A percentile compares a stretch with the other conserved stretches of the same genome.
Evolutionary conservation across 2,113 vertebrate genomes (phyloP).

Genomic region (Misgurnus mizolepis): DNA sequence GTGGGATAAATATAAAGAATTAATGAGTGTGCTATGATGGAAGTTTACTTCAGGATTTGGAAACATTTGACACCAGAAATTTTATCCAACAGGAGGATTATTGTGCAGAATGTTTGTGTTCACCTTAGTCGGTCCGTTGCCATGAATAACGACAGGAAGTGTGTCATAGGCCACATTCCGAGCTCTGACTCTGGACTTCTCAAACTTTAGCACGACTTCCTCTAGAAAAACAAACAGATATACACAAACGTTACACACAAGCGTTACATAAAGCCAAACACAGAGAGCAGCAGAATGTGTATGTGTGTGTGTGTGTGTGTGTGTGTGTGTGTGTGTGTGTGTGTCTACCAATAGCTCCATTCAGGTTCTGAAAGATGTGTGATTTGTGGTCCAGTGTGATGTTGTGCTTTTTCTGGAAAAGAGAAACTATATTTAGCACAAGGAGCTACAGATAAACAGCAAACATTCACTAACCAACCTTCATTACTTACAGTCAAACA

Average conservation of each 20-base stretch:
- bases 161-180: slow-evolving; percentile 82
- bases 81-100: background rate
- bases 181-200: slow-evolving; percentile 73
- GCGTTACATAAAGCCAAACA: background rate
- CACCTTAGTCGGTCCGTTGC: slow-evolving; percentile 84
- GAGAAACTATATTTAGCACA: slow-evolving; percentile 7
- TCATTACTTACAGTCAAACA: background rate
- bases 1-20: too few species aligned
- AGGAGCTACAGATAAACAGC: background rate
- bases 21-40: background rate
- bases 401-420: slow-evolving; percentile 71
- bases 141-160: slow-evolving; percentile 79
- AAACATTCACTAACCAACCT: background rate
- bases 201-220: slow-evolving; percentile 82
- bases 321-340: background rate
- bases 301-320: slow-evolving; percentile 42
- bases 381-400: slow-evolving; percentile 79
- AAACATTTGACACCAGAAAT: background rate
- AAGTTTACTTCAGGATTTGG: background rate
- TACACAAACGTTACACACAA: background rate
- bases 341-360: slow-evolving; percentile 78
- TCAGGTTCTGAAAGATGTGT: slow-evolving; percentile 81
- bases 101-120: background rate
- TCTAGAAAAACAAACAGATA: slow-evolving; percentile 62
- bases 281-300: background rate